Base-by-base conservation (phyloP, 92 coral and sea anemone genomes). In the Phenganax stokvisi region DNA sequence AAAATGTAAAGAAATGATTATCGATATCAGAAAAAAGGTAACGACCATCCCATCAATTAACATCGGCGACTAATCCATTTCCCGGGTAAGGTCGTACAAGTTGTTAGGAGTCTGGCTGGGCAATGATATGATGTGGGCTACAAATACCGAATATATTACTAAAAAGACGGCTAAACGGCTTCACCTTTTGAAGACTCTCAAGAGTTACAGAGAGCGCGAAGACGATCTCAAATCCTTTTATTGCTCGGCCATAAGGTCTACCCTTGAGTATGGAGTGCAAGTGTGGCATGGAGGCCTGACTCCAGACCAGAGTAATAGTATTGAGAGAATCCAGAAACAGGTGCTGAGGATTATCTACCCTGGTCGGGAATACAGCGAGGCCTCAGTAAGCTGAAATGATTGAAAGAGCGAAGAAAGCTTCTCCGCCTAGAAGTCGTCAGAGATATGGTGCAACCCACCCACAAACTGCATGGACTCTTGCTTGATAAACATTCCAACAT, bases 221-320 rank as follows among this genome's bases (percentile, higher is more conserved):
- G 65, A 59, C 5, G 65, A 9, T 59, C 65, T 59, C 12, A 59
- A 59, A 56, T 56, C 60, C 15, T 56, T 56, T 15, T 66, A 66
- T 55, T 25, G 60, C 60, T n/a, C 12, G n/a, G 52, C 16, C 29
- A 9, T 13, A 55, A 20, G 25, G 64, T 74, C 79, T 20, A 54
- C 62, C 37, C 64, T 74, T 16, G 79, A 74, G 56, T 17, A 74
- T 30, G 79, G 62, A 15, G 79, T 63, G 44, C 79, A 74, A 15
- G 79, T 74, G 57, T 74, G 79, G 79, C 54, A 56, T 74, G 79
- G 79, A 17, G 29, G 29, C 31, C 57, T 74, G 57, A 74, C 79
- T 8, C 54, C 20, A 30, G 79, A 74, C 10, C 79, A 76, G 57
- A 27, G 80, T n/a, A 29, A 58, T 27, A 44, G 57, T 27, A 76